Percentiles rank a stretch among this genome's conserved stretches.
Evolutionary conservation across 2,113 vertebrate genomes (phyloP).

Genomic region (Ia io): DNA sequence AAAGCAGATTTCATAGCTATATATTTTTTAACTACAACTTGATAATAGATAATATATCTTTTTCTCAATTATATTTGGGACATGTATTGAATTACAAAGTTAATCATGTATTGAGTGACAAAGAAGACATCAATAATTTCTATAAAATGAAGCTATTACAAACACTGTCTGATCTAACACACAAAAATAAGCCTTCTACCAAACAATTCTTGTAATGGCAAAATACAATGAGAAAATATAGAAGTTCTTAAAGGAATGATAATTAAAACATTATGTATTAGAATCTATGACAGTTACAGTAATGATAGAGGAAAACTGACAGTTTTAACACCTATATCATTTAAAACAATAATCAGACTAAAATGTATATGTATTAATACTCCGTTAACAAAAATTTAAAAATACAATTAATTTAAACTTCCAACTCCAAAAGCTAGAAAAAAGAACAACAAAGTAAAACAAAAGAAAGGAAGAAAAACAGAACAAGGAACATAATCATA

Average conservation of each 20-base stretch:
- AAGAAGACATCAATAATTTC: not conserved
- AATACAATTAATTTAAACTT: not conserved
- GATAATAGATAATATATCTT: not conserved
- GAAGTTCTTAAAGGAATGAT: not conserved
- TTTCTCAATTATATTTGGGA: not conserved
- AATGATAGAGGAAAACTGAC: not conserved
- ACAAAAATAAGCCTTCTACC: not conserved
- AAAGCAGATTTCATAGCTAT: not conserved
- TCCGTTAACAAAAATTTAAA: not conserved
- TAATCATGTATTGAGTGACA: not conserved
- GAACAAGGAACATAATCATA: not conserved
- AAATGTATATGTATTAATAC: not conserved
- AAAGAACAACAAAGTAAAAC: not conserved
- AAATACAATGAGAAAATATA: not conserved
- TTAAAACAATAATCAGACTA: not conserved
- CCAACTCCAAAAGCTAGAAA: not conserved
- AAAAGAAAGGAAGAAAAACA: not conserved
- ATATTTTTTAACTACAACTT: not conserved
- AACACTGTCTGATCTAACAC: not conserved
- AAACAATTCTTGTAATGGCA: not conserved
- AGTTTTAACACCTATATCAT: not conserved
- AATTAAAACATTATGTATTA: not conserved
- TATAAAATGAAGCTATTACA: not conserved
- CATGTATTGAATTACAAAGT: not conserved
- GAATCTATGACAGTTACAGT: not conserved